These are phyloP conservation scores for Batillaria attramentaria DNA, from an alignment of 1,140 invertebrate species.

Conservation along the genomic window DNA sequence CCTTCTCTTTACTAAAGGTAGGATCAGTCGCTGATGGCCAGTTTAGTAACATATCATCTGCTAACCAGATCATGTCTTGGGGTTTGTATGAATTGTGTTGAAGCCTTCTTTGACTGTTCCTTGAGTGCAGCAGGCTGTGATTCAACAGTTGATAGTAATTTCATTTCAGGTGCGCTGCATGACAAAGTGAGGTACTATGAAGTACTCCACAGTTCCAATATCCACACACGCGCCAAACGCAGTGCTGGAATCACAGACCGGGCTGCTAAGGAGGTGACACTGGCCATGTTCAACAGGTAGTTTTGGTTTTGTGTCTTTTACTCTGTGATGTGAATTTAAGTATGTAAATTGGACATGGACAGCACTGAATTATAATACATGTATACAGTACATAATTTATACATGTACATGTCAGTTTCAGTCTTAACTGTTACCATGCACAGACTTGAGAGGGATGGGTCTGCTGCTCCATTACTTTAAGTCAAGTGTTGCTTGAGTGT, in stretches of 20 bases:
- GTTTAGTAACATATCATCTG: background rate
- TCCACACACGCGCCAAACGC: conserved; percentile 1
- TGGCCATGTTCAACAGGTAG: conserved; percentile 28
- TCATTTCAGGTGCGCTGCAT: background rate
- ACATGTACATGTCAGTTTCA: background rate
- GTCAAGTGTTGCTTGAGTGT: background rate
- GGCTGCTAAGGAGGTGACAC: background rate
- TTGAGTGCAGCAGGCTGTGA: background rate
- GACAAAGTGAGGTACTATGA: conserved; percentile 29
- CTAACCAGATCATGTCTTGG: too few species aligned
- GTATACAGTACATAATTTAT: background rate
- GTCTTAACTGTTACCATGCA: background rate
- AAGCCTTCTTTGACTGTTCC: background rate
- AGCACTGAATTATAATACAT: background rate
- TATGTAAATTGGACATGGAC: too few species aligned
- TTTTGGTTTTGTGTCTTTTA: background rate
- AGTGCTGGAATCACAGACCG: conserved; percentile 6
- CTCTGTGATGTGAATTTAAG: too few species aligned
- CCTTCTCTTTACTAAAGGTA: background rate
- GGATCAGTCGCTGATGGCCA: background rate
- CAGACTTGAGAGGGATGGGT: background rate
- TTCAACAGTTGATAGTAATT: background rate
- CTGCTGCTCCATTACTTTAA: too few species aligned
- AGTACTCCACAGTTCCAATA: background rate
- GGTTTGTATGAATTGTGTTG: too few species aligned